Conservation (phyloP, 2,888 invertebrate species). For the Caenorhabditis angaria region DNA sequence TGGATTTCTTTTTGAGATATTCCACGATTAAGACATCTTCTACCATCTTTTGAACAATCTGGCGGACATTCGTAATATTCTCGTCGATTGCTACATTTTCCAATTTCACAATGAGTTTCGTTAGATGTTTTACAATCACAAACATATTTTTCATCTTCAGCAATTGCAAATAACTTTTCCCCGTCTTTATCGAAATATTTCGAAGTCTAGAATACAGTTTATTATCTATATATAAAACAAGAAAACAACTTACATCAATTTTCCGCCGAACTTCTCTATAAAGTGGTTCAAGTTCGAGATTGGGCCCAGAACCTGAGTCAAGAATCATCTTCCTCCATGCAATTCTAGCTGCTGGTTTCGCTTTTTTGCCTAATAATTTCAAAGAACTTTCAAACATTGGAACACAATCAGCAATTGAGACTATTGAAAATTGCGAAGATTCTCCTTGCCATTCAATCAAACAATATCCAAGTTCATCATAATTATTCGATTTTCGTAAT, state of each 20-base stretch:
- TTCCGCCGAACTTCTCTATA: slow-evolving; percentile 8
- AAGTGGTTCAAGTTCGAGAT: background rate
- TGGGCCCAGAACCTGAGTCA: background rate
- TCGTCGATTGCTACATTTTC: background rate
- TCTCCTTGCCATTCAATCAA: slow-evolving; percentile 12
- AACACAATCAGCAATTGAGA: slow-evolving; percentile 1
- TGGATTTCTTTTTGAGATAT: slow-evolving; percentile 3
- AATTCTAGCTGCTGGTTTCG: background rate
- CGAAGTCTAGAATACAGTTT: slow-evolving; percentile 8
- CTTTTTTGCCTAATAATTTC: background rate
- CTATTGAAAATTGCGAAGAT: slow-evolving; percentile 2
- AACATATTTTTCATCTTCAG: slow-evolving; percentile 7
- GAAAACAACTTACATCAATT: background rate
- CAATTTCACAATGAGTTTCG: slow-evolving; percentile 4
- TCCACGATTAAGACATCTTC: slow-evolving; percentile 14
- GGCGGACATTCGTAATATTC: slow-evolving; percentile 21
- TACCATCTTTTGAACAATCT: background rate
- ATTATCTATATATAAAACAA: background rate
- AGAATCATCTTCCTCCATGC: slow-evolving; percentile 7
- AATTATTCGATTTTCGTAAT: background rate
- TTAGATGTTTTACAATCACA: slow-evolving; percentile 10
- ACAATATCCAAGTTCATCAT: slow-evolving; percentile 14
- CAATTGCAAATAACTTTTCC: background rate
- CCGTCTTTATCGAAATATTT: background rate
- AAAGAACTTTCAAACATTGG: slow-evolving; percentile 6